Evolutionary conservation across 2,797 vertebrate species (phyloP).

Genomic region (Sylvia borin): DNA sequence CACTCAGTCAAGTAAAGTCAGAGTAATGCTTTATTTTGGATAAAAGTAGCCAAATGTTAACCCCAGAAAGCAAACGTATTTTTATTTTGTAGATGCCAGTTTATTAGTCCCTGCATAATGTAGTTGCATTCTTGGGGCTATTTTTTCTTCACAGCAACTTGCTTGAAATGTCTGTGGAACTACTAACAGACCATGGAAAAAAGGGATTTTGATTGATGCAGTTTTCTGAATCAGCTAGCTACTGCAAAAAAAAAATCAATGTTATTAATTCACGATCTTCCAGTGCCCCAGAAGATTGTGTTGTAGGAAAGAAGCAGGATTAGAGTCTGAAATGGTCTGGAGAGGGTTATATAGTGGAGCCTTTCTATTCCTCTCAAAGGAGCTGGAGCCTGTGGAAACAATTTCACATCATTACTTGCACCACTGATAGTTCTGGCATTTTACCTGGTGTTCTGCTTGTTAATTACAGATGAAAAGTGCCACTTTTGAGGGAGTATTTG

Average conservation of each 20-base stretch:
- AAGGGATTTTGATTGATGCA: background rate
- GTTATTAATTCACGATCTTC: background rate
- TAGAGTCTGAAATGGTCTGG: background rate
- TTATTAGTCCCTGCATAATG: background rate
- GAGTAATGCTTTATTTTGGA: background rate
- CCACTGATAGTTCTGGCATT: background rate
- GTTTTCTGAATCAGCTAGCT: background rate
- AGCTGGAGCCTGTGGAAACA: background rate
- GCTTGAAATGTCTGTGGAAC: background rate
- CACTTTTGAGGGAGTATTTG: background rate
- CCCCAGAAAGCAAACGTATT: background rate
- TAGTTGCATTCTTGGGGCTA: background rate
- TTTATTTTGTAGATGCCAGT: background rate
- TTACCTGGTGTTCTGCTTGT: conserved; percentile 14
- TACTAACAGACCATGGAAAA: background rate
- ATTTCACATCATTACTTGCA: background rate
- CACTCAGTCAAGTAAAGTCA: background rate
- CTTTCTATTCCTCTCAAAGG: background rate
- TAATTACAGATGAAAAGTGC: conserved; percentile 11
- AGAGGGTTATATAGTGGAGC: background rate
- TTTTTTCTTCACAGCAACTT: background rate
- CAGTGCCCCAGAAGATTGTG: background rate
- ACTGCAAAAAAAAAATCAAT: background rate
- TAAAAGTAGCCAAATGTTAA: background rate
- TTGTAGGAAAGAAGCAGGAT: background rate